Conservation (phyloP, 2,113 vertebrate species). For the Amia ocellicauda region DNA sequence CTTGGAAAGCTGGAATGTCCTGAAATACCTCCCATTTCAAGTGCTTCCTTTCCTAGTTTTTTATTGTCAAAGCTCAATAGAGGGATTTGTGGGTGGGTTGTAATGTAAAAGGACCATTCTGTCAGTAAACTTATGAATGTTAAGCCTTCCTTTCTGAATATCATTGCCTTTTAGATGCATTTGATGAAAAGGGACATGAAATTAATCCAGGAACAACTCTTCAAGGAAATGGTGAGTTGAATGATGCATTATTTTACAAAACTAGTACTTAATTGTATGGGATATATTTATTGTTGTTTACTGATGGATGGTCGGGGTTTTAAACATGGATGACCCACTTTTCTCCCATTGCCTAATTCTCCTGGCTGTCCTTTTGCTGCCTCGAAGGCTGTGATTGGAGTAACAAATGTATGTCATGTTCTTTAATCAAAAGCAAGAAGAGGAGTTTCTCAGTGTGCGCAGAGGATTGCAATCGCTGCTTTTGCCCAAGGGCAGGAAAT, state of each 20-base stretch:
- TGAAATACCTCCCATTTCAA: no score
- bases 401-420: constrained; percentile 7
- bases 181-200: constrained; percentile 66
- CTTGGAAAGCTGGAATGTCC: no score
- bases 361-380: constrained; percentile 16
- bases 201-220: constrained; percentile 61
- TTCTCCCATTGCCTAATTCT: not conserved
- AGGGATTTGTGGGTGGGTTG: no score
- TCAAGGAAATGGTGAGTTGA: constrained; percentile 62
- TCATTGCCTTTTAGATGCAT: constrained; percentile 56
- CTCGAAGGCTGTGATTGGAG: not conserved
- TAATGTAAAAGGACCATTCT: no score
- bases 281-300: not conserved
- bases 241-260: not conserved
- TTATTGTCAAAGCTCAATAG: no score
- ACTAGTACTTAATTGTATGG: not conserved
- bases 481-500: constrained; percentile 46
- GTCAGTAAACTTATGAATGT: no score
- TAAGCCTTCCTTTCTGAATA: no score
- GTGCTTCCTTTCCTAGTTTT: no score
- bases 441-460: constrained; percentile 58
- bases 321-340: not conserved
- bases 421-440: constrained; percentile 53
- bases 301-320: constrained; percentile 10
- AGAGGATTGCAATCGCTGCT: constrained; percentile 61